Evolutionary conservation across 2,888 invertebrate genomes (phyloP).

Genomic region (Polietes domitor): DNA sequence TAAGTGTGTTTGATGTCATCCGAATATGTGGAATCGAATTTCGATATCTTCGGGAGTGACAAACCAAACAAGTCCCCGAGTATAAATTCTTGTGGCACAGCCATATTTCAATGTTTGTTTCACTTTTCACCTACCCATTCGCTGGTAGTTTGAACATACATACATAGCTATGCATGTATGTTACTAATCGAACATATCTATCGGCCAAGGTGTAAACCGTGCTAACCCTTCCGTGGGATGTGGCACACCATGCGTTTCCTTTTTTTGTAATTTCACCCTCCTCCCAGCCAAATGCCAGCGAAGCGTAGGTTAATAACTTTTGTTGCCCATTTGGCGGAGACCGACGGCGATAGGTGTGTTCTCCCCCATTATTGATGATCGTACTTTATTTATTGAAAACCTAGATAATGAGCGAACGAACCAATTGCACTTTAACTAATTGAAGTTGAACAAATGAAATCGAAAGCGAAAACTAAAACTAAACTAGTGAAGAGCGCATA

Average conservation of each 20-base stretch:
- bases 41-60: neutral
- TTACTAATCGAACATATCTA: neutral
- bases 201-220: neutral
- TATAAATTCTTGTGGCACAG: neutral
- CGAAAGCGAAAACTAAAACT: neutral
- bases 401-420: constrained; percentile 37
- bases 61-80: neutral
- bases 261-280: constrained; percentile 9
- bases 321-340: neutral
- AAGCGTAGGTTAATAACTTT: constrained; percentile 50
- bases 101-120: constrained; percentile 1
- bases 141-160: too few relatives aligned
- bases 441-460: constrained; percentile 9
- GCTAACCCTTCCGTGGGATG: constrained; percentile 7
- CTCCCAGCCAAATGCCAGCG: constrained; percentile 20
- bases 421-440: constrained; percentile 41
- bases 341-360: constrained; percentile 43
- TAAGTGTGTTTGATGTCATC: constrained; percentile 12
- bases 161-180: too few relatives aligned
- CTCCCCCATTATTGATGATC: constrained; percentile 46
- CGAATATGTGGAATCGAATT: neutral
- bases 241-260: neutral
- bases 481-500: neutral
- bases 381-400: constrained; percentile 39
- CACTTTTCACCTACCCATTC: neutral